phyloP scores from a whole-genome alignment of 2,113 vertebrate species.

The Trogon melanurus region DNA sequence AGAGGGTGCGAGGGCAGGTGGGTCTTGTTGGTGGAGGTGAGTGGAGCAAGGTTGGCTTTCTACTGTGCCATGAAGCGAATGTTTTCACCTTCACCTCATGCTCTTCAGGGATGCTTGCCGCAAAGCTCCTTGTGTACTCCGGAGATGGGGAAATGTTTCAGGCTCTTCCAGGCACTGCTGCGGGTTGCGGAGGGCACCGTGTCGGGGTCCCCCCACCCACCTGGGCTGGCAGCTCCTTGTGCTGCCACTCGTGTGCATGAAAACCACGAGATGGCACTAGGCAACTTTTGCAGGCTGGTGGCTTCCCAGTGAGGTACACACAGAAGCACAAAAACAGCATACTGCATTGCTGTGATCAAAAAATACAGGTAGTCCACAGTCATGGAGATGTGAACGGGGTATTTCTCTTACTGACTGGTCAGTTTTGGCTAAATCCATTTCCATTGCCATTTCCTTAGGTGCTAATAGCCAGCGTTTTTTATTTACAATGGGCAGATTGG shows the following conservation, averaged over 20 bases:
- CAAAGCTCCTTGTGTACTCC: accelerated
- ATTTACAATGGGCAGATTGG: neutral
- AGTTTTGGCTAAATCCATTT: neutral
- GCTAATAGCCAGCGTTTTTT: neutral
- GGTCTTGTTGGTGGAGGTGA: accelerated
- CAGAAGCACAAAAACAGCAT: accelerated
- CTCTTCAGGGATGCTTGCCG: accelerated
- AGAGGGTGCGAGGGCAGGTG: neutral
- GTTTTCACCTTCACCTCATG: accelerated
- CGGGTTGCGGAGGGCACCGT: accelerated
- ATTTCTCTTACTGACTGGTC: accelerated
- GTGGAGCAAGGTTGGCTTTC: neutral
- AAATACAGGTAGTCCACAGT: accelerated
- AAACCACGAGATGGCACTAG: constrained; percentile 58
- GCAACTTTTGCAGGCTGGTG: neutral
- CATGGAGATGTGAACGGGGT: accelerated
- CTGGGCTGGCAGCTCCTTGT: neutral
- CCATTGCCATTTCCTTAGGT: accelerated
- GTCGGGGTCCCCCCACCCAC: neutral
- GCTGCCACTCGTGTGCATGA: neutral
- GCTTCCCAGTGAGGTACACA: neutral
- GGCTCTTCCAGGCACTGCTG: neutral
- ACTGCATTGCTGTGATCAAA: accelerated
- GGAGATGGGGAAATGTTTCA: accelerated
- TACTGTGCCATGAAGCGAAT: accelerated